Conservation (phyloP, 2,888 invertebrate species). For the Zaprionus bogoriensis region DNA sequence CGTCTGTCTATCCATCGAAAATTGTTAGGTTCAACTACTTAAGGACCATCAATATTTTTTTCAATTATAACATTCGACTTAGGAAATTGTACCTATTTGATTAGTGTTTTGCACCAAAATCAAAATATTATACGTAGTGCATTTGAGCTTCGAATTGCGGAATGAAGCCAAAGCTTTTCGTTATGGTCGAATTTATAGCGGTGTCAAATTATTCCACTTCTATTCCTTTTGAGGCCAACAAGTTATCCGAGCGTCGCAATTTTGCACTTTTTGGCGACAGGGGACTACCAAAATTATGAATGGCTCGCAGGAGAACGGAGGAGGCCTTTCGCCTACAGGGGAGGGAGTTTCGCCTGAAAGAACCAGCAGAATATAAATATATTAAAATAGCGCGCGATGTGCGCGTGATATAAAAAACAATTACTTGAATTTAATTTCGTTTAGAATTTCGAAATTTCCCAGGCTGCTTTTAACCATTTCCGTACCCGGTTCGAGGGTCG, state of each 20-base stretch:
- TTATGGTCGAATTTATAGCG: neutral
- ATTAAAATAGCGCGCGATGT: slow-evolving; percentile 5
- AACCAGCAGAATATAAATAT: neutral
- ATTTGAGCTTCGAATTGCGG: too few relatives aligned
- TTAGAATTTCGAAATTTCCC: neutral
- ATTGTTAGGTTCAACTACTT: too few relatives aligned
- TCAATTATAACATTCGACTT: too few relatives aligned
- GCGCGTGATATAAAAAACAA: slow-evolving; percentile 23
- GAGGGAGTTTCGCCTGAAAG: too few relatives aligned
- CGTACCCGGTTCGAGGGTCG: neutral
- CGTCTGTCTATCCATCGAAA: too few relatives aligned
- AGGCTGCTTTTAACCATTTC: neutral
- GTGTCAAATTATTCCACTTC: neutral
- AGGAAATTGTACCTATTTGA: too few relatives aligned
- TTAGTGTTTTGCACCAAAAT: too few relatives aligned
- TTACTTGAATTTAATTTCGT: slow-evolving; percentile 27
- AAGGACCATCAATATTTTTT: too few relatives aligned
- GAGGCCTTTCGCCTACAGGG: neutral
- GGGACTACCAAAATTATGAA: neutral
- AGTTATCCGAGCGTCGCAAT: neutral
- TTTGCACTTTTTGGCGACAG: neutral
- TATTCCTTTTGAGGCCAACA: neutral
- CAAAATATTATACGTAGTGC: too few relatives aligned
- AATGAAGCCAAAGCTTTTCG: too few relatives aligned
- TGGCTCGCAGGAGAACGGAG: neutral